Base-by-base conservation (phyloP, 2,888 invertebrate species). In the Orthosia gothica region DNA sequence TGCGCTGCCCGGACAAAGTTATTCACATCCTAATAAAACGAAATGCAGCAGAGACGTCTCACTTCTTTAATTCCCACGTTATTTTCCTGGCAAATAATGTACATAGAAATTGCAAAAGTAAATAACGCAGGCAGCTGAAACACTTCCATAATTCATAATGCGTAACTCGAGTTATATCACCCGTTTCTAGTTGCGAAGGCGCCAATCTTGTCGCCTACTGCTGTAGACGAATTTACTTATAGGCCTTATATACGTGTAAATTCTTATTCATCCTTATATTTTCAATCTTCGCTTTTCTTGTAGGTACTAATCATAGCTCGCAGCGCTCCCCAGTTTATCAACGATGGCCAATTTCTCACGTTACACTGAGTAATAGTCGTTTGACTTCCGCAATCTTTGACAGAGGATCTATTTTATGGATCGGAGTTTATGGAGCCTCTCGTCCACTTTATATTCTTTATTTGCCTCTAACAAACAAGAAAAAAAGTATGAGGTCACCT, bases 1-100 rank as follows among this genome's bases (percentile, higher is more conserved):
- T 73, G 70, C 66, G 63, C 74, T 65, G 67, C 64, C 45, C 83
- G 77, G 76, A 78, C 76, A 71, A 86, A 88, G 80, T 87, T 88
- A 50, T 66, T 63, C 55, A 76, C 74, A 66, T 67, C 76, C 76
- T 69, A 81, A 80, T 82, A 76, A 65, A 81, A 87, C 76, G 76
- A 79, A 84, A 85, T 85, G 78, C 85, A 67, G 62, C 67, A 76
- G 69, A 52, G 59, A 72, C 70, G 72, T 69, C 70, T 79, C 73
- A 81, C 68, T 70, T 84, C 62, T 76, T 76, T 84, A 79, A 81
- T 11, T 32, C 32, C 12, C 11, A n/a, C 40, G 59, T 59, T 68
- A 57, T 65, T 50, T 49, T 62, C 62, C 52, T 55, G 50, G 12
- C 16, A 45, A n/a, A 71, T 59, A 61, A 23, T 52, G 54, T 61